These are phyloP conservation scores for Ceratina calcarata DNA, from an alignment of 1,140 invertebrate species.

Conservation along the genomic window DNA sequence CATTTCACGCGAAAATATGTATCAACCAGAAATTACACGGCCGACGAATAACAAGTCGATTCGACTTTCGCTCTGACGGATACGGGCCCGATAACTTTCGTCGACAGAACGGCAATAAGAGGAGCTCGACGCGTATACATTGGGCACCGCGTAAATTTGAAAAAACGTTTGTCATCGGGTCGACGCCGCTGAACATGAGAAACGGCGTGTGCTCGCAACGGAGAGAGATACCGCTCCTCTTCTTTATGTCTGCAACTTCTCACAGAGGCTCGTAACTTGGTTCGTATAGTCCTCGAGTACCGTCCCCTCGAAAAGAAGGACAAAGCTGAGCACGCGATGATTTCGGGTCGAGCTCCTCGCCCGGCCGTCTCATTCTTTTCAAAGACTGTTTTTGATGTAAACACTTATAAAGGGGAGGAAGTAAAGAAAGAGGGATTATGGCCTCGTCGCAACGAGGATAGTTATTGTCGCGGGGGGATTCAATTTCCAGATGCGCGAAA, in stretches of 20 bases:
- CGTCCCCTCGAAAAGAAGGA: not conserved
- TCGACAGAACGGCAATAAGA: conserved; percentile 5
- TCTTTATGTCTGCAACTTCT: conserved; percentile 43
- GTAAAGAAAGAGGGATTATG: too few species aligned
- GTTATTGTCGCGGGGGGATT: not conserved
- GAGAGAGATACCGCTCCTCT: conserved; percentile 7
- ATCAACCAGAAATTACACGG: not conserved
- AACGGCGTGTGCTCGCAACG: conserved; percentile 6
- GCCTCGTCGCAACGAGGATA: too few species aligned
- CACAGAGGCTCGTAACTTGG: conserved; percentile 32
- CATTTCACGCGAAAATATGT: too few species aligned
- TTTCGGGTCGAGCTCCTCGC: conserved; percentile 1
- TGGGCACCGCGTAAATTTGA: conserved; percentile 29
- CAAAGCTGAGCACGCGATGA: not conserved
- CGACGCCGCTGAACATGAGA: conserved; percentile 35
- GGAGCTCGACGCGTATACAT: not conserved
- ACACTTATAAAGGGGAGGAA: not conserved
- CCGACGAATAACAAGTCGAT: not conserved
- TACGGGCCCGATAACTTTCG: not conserved
- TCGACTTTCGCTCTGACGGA: conserved; percentile 10
- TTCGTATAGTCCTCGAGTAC: conserved; percentile 8
- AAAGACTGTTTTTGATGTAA: conserved; percentile 5
- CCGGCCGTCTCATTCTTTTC: not conserved
- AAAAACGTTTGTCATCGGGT: conserved; percentile 31
- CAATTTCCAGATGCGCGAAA: not conserved